These are phyloP conservation scores for Limanda limanda DNA, from an alignment of 2,113 vertebrate genomes.

Conservation along the genomic window DNA sequence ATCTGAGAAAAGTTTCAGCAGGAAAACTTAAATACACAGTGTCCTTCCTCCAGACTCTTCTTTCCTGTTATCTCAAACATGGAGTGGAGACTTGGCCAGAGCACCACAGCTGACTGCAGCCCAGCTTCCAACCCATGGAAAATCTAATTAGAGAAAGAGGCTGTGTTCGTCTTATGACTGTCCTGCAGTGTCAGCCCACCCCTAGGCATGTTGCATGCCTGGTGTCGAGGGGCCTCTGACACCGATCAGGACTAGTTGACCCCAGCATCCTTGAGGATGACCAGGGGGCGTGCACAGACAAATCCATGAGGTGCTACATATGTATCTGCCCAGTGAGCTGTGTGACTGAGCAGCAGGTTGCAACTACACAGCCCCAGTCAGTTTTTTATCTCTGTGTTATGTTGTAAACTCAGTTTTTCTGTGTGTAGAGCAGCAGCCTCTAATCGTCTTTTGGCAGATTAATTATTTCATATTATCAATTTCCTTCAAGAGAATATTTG, in stretches of 20 bases:
- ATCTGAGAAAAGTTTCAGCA: slow-evolving; percentile 6
- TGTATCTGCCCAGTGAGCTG: slow-evolving; percentile 9
- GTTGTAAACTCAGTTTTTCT: no score
- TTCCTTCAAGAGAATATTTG: background rate
- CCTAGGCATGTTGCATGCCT: slow-evolving; percentile 17
- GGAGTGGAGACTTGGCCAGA: slow-evolving; percentile 29
- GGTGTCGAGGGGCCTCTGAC: slow-evolving; percentile 19
- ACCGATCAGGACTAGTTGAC: slow-evolving; percentile 22
- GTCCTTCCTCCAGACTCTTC: slow-evolving; percentile 1
- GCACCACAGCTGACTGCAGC: slow-evolving; percentile 59
- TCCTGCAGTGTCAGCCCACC: slow-evolving; percentile 40
- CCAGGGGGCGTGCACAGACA: slow-evolving; percentile 10
- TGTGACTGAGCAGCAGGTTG: background rate
- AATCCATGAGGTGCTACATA: background rate
- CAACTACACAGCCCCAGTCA: background rate
- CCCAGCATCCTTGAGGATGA: slow-evolving; percentile 32
- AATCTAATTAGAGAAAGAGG: slow-evolving; percentile 69
- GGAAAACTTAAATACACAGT: slow-evolving; percentile 8
- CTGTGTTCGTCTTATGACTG: slow-evolving; percentile 64
- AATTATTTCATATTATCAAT: background rate
- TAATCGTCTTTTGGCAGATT: background rate
- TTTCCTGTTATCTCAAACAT: slow-evolving; percentile 34
- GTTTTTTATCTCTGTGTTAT: background rate
- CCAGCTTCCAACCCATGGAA: slow-evolving; percentile 57
- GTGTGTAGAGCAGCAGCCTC: background rate